phyloP scores from a whole-genome alignment of 2,113 vertebrate genomes.

The Isurus oxyrinchus region DNA sequence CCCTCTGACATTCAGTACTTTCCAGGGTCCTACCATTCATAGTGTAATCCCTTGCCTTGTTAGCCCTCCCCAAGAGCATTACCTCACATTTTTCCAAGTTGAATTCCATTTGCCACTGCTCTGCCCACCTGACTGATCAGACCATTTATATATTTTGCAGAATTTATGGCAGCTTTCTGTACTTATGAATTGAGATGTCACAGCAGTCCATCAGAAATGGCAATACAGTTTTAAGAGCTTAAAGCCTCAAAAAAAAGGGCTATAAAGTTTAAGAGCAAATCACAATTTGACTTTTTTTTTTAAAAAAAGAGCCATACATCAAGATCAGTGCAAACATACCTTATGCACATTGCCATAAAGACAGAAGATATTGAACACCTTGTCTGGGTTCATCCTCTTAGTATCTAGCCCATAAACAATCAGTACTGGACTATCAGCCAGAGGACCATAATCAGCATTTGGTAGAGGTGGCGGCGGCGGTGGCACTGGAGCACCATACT shows the following conservation, averaged over 20 bases:
- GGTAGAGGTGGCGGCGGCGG: background rate
- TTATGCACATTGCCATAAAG: conserved; percentile 39
- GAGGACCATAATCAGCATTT: conserved; percentile 28
- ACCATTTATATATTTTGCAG: background rate
- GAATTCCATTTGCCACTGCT: too few relatives aligned
- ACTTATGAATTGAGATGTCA: background rate
- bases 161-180: background rate
- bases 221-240: background rate
- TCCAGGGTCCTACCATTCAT: too few relatives aligned
- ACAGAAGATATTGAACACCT: conserved; percentile 38
- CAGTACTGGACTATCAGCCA: conserved; percentile 31
- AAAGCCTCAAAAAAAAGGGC: background rate
- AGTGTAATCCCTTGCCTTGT: too few relatives aligned
- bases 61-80: too few relatives aligned
- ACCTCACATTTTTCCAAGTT: too few relatives aligned
- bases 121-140: too few relatives aligned
- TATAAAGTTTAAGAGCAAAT: background rate
- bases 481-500: background rate
- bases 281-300: background rate
- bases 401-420: conserved; percentile 38
- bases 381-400: conserved; percentile 35
- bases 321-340: conserved; percentile 24
- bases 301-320: background rate
- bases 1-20: too few relatives aligned
- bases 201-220: background rate